Evolutionary conservation across 2,113 vertebrate species (phyloP).

Genomic region (Heptranchias perlo): DNA sequence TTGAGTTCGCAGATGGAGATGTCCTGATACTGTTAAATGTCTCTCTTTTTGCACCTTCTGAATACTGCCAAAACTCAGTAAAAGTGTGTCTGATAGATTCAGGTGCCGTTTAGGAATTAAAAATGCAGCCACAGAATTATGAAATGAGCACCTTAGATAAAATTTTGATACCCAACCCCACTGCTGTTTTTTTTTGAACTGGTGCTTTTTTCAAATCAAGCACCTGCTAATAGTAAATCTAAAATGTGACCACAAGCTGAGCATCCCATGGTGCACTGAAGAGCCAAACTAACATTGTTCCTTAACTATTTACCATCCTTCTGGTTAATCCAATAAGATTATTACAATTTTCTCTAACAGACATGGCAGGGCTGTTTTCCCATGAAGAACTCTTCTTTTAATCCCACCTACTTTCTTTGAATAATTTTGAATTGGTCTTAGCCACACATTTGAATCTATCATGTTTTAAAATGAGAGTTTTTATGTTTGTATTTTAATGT

Average conservation of each 20-base stretch:
- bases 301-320: neutral
- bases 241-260: neutral
- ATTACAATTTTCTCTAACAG: neutral
- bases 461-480: neutral
- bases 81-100: neutral
- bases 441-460: neutral
- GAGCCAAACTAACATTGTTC: neutral
- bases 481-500: neutral
- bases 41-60: neutral
- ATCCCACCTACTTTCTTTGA: neutral
- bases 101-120: neutral
- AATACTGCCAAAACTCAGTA: neutral
- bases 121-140: neutral
- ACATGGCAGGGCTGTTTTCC: no score
- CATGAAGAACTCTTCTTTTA: neutral
- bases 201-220: neutral
- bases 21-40: neutral
- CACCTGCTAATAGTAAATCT: neutral
- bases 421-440: neutral
- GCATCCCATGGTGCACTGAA: neutral
- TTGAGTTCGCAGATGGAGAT: neutral
- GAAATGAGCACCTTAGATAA: neutral
- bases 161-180: neutral
- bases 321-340: neutral
- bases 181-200: neutral